A percentile compares a stretch with the other conserved stretches of the same genome.
Evolutionary conservation across 2,113 vertebrate genomes (phyloP).

Genomic region (Sander lucioperca): DNA sequence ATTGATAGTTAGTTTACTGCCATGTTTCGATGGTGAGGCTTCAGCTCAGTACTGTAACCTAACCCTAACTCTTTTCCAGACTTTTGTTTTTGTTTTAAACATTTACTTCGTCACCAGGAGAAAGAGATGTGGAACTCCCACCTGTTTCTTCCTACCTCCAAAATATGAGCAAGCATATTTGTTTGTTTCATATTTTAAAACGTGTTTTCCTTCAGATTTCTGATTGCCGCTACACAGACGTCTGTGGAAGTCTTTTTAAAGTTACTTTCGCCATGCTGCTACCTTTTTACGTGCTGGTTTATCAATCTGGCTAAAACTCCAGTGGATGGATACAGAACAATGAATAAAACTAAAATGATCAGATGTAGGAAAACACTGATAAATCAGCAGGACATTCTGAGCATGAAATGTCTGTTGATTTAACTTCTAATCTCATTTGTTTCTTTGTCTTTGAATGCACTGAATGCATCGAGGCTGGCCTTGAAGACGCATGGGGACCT

Average conservation of each 20-base stretch:
- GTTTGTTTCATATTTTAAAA: constrained; percentile 80
- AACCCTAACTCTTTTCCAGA: constrained; percentile 53
- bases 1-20: not conserved
- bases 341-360: not conserved
- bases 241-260: not conserved
- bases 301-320: constrained; percentile 6
- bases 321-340: no score
- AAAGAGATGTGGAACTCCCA: constrained; percentile 28
- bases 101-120: constrained; percentile 42
- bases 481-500: constrained; percentile 60
- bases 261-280: not conserved
- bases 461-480: constrained; percentile 51
- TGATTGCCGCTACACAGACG: not conserved
- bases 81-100: constrained; percentile 15
- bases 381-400: constrained; percentile 60
- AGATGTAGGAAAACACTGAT: constrained; percentile 71
- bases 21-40: constrained; percentile 69
- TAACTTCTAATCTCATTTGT: constrained; percentile 37
- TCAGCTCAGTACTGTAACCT: constrained; percentile 38
- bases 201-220: constrained; percentile 78
- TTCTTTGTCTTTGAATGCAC: constrained; percentile 60
- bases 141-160: constrained; percentile 47
- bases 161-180: constrained; percentile 78
- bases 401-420: constrained; percentile 75
- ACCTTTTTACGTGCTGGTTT: not conserved